Percentiles rank a stretch among this genome's conserved stretches.
phyloP scores from a whole-genome alignment of 1,140 invertebrate genomes.

The Leguminivora glycinivorella region DNA sequence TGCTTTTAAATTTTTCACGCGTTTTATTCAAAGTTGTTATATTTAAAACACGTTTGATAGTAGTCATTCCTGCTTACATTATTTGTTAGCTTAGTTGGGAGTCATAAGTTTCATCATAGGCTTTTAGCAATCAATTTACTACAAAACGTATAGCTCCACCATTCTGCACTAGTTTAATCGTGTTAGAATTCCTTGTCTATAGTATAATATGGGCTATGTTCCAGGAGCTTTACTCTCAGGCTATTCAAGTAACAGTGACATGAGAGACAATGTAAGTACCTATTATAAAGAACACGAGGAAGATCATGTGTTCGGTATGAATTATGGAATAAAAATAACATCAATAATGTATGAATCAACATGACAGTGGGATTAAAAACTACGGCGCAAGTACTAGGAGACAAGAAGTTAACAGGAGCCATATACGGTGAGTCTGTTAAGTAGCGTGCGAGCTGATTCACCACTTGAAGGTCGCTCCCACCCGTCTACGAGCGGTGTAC shows the following conservation, averaged over 20 bases:
- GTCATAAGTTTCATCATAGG: too few species aligned
- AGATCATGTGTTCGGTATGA: not conserved
- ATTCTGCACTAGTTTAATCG: too few species aligned
- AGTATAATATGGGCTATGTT: too few species aligned
- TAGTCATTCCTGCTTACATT: too few species aligned
- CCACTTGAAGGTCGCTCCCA: slow-evolving; percentile 53
- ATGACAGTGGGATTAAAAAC: not conserved
- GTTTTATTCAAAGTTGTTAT: not conserved
- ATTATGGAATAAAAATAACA: not conserved
- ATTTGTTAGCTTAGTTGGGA: too few species aligned
- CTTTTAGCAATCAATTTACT: too few species aligned
- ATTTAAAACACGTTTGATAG: too few species aligned
- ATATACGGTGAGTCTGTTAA: slow-evolving; percentile 19
- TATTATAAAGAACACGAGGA: not conserved
- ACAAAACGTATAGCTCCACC: too few species aligned
- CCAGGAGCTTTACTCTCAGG: not conserved
- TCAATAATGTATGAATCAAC: slow-evolving; percentile 5
- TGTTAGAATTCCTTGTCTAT: too few species aligned
- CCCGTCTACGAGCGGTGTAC: slow-evolving; percentile 35
- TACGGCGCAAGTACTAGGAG: slow-evolving; percentile 29
- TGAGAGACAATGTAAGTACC: not conserved
- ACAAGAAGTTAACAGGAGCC: slow-evolving; percentile 32
- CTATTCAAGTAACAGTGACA: not conserved
- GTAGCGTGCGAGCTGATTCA: slow-evolving; percentile 47
- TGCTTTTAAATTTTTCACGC: not conserved